These are phyloP conservation scores for Microtus ochrogaster DNA, from an alignment of 2,113 vertebrate genomes.

Conservation along the genomic window DNA sequence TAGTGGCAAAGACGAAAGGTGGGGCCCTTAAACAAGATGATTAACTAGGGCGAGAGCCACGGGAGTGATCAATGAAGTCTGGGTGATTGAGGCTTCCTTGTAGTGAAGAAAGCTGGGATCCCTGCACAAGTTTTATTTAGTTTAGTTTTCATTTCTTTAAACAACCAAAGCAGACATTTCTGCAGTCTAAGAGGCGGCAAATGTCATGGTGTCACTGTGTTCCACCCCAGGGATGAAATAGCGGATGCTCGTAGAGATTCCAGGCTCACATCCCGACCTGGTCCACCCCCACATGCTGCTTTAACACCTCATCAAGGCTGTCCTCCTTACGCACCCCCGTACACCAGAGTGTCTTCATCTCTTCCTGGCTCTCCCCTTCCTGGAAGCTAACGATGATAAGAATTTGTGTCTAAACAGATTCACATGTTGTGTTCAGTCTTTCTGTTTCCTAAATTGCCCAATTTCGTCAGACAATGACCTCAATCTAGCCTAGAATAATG, in stretches of 20 bases:
- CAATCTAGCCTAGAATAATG: conserved; percentile 73
- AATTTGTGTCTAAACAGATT: conserved; percentile 71
- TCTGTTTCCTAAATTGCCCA: conserved; percentile 65
- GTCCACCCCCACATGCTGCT: not conserved
- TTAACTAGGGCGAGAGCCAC: not conserved
- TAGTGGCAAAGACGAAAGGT: not conserved
- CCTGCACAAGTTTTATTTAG: not conserved
- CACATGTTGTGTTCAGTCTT: conserved; percentile 67
- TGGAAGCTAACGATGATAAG: conserved; percentile 49
- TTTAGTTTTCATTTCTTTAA: not conserved
- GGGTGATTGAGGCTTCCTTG: not conserved
- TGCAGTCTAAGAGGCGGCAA: not conserved
- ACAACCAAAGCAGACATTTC: not conserved
- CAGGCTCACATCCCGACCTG: not conserved
- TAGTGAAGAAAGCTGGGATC: not conserved
- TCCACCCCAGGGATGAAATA: not conserved
- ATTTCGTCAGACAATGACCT: conserved; percentile 75
- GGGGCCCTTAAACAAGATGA: not conserved
- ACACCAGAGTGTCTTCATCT: not conserved
- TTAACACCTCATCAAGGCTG: not conserved
- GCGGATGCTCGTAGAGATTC: not conserved
- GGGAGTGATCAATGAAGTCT: not conserved
- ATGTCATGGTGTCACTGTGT: not conserved
- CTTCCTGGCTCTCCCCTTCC: not conserved
- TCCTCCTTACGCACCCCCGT: not conserved